phyloP scores from a whole-genome alignment of 2,797 vertebrate species.

The Sebastes itinus region DNA sequence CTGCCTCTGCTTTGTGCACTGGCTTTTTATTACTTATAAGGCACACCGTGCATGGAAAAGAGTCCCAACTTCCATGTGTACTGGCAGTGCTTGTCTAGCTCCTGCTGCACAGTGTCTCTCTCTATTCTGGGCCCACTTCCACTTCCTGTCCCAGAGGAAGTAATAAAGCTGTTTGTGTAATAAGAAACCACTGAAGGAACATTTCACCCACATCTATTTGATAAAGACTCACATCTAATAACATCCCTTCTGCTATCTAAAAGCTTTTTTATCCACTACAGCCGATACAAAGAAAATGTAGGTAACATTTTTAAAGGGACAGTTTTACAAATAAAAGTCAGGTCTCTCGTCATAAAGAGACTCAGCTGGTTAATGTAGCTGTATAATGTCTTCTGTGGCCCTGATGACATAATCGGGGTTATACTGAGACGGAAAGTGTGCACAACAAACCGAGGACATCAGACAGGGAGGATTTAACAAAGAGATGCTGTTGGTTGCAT shows the following conservation, averaged over 20 bases:
- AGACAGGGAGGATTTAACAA: not conserved
- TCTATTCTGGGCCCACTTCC: slow-evolving; percentile 16
- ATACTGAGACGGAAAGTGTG: not conserved
- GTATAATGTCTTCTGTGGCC: not conserved
- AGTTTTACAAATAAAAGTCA: not conserved
- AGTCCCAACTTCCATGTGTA: not conserved
- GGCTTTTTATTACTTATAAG: not conserved
- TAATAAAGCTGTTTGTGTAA: slow-evolving; percentile 49
- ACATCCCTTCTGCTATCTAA: not conserved
- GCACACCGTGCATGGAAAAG: not conserved
- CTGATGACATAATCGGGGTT: not conserved
- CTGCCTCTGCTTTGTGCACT: not conserved
- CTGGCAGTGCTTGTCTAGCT: not conserved
- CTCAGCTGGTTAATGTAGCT: not conserved
- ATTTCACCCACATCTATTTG: not conserved
- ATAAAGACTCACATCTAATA: not conserved
- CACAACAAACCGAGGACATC: not conserved
- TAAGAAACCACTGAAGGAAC: not conserved
- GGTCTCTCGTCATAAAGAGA: not conserved
- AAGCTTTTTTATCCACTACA: not conserved
- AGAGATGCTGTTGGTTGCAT: not conserved
- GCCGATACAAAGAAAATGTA: not conserved
- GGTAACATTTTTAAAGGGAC: not conserved
- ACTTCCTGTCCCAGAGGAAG: slow-evolving; percentile 62
- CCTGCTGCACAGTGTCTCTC: not conserved